Evolutionary conservation across 2,797 vertebrate species (phyloP), one percentile per base, ranked within the genome.

Genomic region (Rhabdomys pumilio): DNA sequence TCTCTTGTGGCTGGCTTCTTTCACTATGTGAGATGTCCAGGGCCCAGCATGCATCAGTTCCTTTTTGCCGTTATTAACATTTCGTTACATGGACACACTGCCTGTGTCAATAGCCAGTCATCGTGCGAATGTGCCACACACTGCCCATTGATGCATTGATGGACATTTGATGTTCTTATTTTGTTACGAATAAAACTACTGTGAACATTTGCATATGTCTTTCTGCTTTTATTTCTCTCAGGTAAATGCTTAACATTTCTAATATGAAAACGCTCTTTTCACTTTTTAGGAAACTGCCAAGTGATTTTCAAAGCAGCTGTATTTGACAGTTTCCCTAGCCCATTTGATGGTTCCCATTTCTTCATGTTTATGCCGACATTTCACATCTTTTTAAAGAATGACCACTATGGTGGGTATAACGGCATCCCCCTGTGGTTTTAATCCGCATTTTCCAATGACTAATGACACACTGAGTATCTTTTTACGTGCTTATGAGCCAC

Each of bases 181-280:
- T 41, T 77, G 79, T 65, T 89, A 77, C 34, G 17, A 90, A 88
- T 57, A 76, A 80, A 80, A 87, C 14, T 90, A 29, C 47, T 59
- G 59, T 76, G 55, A 85, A 55, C 3, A 77, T 92, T 50, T 44
- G 3, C 5, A 3, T 81, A 34, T 6, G 96, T 81, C 44, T 86
- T 85, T 47, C 12, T 59, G 44, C 69, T 84, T 96, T 90, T 47
- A 89, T 76, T 89, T 95, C 65, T 90, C 73, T 82, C 61, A 59
- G 8, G 20, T 15, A 96, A 95, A 94, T n/a, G 94, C 2, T 61
- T 91, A 83, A 59, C 89, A 95, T 73, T 81, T 19, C 41, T 72
- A 47, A 65, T 44, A 11, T 31, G 9, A 38, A 44, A 53, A 26
- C 34, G 0, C 8, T 29, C 13, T 13, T 61, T 94, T 79, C 69